Evolutionary conservation across 2,797 vertebrate genomes (phyloP).

Genomic region (Rhinichthys osculus): DNA sequence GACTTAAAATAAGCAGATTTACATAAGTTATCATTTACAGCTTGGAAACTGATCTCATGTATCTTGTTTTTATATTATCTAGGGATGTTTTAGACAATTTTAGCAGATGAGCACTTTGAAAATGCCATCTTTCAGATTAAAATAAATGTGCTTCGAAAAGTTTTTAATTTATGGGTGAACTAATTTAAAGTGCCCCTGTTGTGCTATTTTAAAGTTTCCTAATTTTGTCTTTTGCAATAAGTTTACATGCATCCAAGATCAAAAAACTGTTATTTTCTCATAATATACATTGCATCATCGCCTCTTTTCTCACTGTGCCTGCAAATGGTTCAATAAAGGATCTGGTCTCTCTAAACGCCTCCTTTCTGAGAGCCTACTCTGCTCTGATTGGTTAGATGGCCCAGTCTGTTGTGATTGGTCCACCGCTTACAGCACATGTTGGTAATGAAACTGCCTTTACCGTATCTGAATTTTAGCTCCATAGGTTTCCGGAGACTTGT

Average conservation of each 20-base stretch:
- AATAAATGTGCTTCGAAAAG: neutral
- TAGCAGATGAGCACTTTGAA: neutral
- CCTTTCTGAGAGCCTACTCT: neutral
- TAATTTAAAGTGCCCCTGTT: neutral
- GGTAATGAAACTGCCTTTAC: neutral
- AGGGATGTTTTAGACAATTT: neutral
- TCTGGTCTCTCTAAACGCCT: neutral
- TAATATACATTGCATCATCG: neutral
- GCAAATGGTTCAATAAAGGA: neutral
- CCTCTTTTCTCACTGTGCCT: neutral
- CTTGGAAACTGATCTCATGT: neutral
- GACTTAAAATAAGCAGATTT: neutral
- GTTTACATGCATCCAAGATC: neutral
- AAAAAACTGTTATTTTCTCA: neutral
- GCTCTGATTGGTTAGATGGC: neutral
- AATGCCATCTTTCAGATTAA: neutral
- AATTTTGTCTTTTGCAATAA: neutral
- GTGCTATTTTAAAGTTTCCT: neutral
- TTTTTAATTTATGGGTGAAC: neutral
- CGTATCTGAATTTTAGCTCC: neutral
- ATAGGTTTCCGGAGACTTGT: no score
- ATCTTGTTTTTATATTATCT: neutral
- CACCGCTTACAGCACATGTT: neutral
- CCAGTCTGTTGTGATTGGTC: neutral
- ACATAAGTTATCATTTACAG: neutral